Base-by-base conservation (phyloP, 2,113 vertebrate genomes). In the Puntigrus tetrazona region DNA sequence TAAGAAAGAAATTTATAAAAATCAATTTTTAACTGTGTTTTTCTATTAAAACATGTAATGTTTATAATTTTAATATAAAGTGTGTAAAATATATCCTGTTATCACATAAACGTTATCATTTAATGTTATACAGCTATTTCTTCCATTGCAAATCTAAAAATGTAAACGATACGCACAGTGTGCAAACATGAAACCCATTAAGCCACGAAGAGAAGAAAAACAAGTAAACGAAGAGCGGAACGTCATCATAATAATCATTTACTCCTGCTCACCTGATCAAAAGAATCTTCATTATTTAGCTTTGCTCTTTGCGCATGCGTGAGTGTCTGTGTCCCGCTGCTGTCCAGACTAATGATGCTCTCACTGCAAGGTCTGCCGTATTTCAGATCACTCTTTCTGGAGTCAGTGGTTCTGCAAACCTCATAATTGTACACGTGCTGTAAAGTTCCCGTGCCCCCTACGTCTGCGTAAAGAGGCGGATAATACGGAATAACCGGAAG, bases 261-360 rank as follows among this genome's bases (percentile, higher is more conserved):
- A 57, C 5, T 2, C 1, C 5, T 27, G 36, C 75, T 78, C 29
- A 78, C 75, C 75, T 76, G 45, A 76, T 76, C 73, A 50, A 76
- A 52, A 36, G 29, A n/a, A 36, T 31, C 10, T 0, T 36, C 74
- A 94, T 86, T 5, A 82, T 29, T n/a, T n/a, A n/a, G n/a, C n/a
- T n/a, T n/a, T n/a, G n/a, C n/a, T n/a, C n/a, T n/a, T n/a, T n/a
- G n/a, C n/a, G n/a, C n/a, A n/a, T n/a, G n/a, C n/a, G n/a, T n/a
- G n/a, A n/a, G n/a, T n/a, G n/a, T n/a, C n/a, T n/a, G n/a, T n/a
- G n/a, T n/a, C n/a, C n/a, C n/a, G n/a, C n/a, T n/a, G n/a, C n/a
- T n/a, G n/a, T n/a, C n/a, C n/a, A n/a, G n/a, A n/a, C n/a, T n/a
- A n/a, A n/a, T n/a, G n/a, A n/a, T n/a, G n/a, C n/a, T n/a, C n/a